Percentiles rank a stretch among this genome's conserved stretches.
Conservation (phyloP, 1,140 invertebrate species). For the Centruroides vittatus region DNA sequence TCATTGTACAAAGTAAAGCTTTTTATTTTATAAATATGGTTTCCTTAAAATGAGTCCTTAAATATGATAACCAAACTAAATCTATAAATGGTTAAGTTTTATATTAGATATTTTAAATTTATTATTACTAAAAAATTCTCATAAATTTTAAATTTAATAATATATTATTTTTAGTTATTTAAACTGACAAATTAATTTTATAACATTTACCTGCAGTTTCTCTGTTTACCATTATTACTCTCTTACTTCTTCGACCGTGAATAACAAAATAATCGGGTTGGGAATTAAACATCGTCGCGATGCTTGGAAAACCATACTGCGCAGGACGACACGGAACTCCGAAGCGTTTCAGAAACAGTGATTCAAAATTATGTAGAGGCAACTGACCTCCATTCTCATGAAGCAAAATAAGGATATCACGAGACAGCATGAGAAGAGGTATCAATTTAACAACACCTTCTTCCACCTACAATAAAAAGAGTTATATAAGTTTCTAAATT, state of each 20-base stretch:
- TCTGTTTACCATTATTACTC: constrained; percentile 20
- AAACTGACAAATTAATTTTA: too few relatives aligned
- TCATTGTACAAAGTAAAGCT: too few relatives aligned
- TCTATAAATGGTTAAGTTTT: too few relatives aligned
- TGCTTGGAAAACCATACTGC: constrained; percentile 39
- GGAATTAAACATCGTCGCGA: constrained; percentile 37
- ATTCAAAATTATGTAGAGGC: constrained; percentile 38
- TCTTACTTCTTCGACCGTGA: constrained; percentile 24
- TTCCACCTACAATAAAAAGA: constrained; percentile 21
- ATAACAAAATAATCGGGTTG: constrained; percentile 40
- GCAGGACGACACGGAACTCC: constrained; percentile 38
- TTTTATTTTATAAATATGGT: too few relatives aligned
- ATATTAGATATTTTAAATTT: too few relatives aligned
- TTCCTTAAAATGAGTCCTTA: too few relatives aligned
- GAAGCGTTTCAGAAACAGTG: constrained; percentile 37
- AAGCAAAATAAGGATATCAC: constrained; percentile 41
- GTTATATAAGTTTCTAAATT: background rate
- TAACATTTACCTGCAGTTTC: constrained; percentile 18
- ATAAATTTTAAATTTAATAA: too few relatives aligned
- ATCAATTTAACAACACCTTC: constrained; percentile 37
- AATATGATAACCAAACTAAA: too few relatives aligned
- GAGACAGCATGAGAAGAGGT: constrained; percentile 40
- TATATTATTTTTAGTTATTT: too few relatives aligned
- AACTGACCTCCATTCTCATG: constrained; percentile 37
- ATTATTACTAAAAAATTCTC: too few relatives aligned